Evolutionary conservation across 2,113 vertebrate genomes (phyloP).

Genomic region (human): GRCh38 chr15:67830501-67831000

Average conservation of each 20-base stretch:
- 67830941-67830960: not conserved
- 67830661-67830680: not conserved
- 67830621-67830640: not conserved
- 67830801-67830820: constrained; percentile 81
- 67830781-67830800: not conserved
- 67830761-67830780: not conserved
- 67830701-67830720: not conserved
- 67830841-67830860: constrained; percentile 87
- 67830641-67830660: not conserved
- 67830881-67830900: constrained; percentile 93
- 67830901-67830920: not conserved
- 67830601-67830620: not conserved
- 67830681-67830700: not conserved
- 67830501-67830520: not conserved
- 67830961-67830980: not conserved
- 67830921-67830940: not conserved
- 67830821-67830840: constrained; percentile 89
- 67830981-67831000: not conserved
- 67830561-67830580: not conserved
- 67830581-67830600: not conserved
- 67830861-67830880: constrained; percentile 93
- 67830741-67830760: not conserved
- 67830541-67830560: not conserved
- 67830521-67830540: not conserved
- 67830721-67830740: not conserved